Conservation (phyloP, 1,140 invertebrate species). For the Chionoecetes opilio region DNA sequence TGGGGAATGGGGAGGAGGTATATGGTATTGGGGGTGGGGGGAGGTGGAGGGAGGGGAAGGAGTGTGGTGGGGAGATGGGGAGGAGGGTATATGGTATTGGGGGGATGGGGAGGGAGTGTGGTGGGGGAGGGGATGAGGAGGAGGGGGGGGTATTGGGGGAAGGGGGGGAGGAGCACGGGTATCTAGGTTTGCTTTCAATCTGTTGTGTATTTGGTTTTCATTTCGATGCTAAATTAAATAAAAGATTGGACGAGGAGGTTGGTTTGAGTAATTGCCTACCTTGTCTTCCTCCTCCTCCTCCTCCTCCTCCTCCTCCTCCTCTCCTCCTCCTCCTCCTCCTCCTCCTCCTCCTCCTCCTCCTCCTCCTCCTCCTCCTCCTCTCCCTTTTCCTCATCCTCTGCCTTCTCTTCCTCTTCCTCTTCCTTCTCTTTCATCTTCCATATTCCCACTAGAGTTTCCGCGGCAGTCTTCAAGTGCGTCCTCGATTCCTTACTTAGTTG, state of each 20-base stretch:
- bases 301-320: background rate
- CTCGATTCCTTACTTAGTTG: too few species aligned
- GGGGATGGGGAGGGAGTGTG: too few species aligned
- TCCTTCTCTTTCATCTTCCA: too few species aligned
- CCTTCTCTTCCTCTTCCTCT: background rate
- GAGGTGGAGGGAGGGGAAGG: too few species aligned
- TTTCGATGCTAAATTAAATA: constrained; percentile 50
- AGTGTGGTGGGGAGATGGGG: too few species aligned
- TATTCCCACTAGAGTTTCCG: too few species aligned
- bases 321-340: background rate
- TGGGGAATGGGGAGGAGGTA: too few species aligned
- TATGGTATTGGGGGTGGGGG: too few species aligned
- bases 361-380: background rate
- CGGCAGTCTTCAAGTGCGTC: too few species aligned
- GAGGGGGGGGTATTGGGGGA: background rate
- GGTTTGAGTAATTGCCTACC: constrained; percentile 33
- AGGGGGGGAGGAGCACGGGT: background rate
- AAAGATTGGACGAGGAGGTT: constrained; percentile 54
- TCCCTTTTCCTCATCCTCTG: background rate
- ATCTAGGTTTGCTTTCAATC: constrained; percentile 56
- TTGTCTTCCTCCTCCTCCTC: background rate
- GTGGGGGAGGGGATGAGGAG: background rate
- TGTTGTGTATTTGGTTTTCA: constrained; percentile 60
- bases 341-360: background rate
- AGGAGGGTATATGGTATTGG: too few species aligned